Percentiles rank a stretch among this genome's conserved stretches.
These are phyloP conservation scores for Pimpla rufipes DNA, from an alignment of 2,888 invertebrate genomes.

Conservation along the genomic window DNA sequence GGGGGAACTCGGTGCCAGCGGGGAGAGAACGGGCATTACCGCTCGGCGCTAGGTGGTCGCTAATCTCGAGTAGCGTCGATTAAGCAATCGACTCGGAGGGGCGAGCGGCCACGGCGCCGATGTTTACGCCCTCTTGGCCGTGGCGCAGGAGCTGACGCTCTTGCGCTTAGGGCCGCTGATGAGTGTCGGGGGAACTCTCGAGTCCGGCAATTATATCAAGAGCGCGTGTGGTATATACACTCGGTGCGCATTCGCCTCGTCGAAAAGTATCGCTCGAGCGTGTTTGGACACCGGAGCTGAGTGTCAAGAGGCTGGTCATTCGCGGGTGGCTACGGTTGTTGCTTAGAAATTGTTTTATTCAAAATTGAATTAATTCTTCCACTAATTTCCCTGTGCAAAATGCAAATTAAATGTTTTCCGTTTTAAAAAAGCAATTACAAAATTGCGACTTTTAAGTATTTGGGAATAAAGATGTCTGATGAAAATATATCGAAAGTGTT, in stretches of 20 bases:
- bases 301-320: not conserved
- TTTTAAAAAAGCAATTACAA: too few species aligned
- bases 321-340: too few species aligned
- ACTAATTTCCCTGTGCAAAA: too few species aligned
- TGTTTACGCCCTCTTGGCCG: slow-evolving; percentile 64
- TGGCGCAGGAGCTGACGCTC: slow-evolving; percentile 52
- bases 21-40: slow-evolving; percentile 20
- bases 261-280: slow-evolving; percentile 42
- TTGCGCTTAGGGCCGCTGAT: slow-evolving; percentile 37
- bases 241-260: slow-evolving; percentile 43
- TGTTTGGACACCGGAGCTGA: slow-evolving; percentile 15
- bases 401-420: too few species aligned
- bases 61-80: slow-evolving; percentile 78
- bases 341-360: too few species aligned
- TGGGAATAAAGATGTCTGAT: too few species aligned
- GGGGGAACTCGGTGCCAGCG: not conserved
- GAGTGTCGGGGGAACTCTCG: slow-evolving; percentile 39
- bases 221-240: slow-evolving; percentile 26
- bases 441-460: too few species aligned
- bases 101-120: slow-evolving; percentile 39
- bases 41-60: slow-evolving; percentile 67
- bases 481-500: too few species aligned
- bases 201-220: slow-evolving; percentile 63
- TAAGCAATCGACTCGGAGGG: slow-evolving; percentile 75
- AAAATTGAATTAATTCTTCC: too few species aligned